Conservation (phyloP, 2,797 vertebrate species). For the Coccyzus lansbergi region DNA sequence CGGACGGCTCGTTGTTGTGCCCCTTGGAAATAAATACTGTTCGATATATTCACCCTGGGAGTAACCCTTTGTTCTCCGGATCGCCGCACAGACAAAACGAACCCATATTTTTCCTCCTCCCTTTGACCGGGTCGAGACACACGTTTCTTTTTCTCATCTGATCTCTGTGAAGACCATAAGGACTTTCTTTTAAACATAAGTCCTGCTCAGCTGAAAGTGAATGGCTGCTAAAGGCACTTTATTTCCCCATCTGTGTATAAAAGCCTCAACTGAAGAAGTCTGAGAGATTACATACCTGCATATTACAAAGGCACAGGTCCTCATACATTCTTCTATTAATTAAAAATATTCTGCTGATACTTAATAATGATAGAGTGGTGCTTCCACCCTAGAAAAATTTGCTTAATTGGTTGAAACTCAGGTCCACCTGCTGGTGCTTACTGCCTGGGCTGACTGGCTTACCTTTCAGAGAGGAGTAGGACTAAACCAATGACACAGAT, state of each 20-base stretch:
- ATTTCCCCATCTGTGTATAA: neutral
- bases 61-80: no score
- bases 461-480: neutral
- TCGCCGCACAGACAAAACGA: no score
- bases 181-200: neutral
- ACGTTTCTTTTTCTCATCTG: neutral
- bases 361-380: neutral
- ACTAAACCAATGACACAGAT: neutral
- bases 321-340: neutral
- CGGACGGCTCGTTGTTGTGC: no score
- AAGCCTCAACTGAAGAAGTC: neutral
- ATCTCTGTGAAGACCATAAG: neutral
- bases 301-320: neutral
- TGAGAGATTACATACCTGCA: neutral
- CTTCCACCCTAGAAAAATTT: neutral
- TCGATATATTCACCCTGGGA: no score
- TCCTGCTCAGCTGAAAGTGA: neutral
- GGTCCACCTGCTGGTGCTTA: neutral
- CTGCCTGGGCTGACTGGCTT: neutral
- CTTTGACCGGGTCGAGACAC: no score
- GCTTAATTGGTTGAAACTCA: neutral
- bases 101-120: no score
- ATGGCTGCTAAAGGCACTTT: neutral
- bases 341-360: neutral
- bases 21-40: no score